These are phyloP conservation scores for Microchrysa polita DNA, from an alignment of 2,888 invertebrate species.

Conservation along the genomic window DNA sequence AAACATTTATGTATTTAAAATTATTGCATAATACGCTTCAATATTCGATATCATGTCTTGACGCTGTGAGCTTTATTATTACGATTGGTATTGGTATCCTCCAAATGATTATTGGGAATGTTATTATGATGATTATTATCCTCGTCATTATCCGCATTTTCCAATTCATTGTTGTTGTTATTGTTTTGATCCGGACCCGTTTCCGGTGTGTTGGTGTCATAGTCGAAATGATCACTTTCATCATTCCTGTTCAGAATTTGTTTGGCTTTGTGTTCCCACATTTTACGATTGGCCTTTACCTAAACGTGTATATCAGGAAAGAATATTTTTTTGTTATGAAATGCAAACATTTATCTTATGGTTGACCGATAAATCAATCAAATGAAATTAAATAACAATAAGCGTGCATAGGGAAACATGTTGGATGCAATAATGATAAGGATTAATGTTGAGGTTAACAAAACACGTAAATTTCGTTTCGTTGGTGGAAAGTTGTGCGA, in stretches of 20 bases:
- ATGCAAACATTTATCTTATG: neutral
- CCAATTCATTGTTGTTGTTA: slow-evolving; percentile 46
- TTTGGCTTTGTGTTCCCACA: slow-evolving; percentile 65
- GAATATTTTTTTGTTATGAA: neutral
- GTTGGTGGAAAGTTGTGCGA: slow-evolving; percentile 5
- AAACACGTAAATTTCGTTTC: neutral
- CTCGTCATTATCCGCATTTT: slow-evolving; percentile 2
- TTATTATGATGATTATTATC: slow-evolving; percentile 46
- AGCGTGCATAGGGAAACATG: slow-evolving; percentile 17
- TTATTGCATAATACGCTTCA: slow-evolving; percentile 53
- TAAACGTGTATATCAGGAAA: slow-evolving; percentile 49
- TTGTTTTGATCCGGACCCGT: slow-evolving; percentile 48
- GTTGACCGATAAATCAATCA: neutral
- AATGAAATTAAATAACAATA: neutral
- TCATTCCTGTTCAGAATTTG: slow-evolving; percentile 58
- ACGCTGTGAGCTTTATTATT: slow-evolving; percentile 42
- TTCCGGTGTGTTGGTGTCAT: slow-evolving; percentile 53
- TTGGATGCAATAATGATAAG: slow-evolving; percentile 23
- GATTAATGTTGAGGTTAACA: neutral
- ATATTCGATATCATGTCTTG: slow-evolving; percentile 54
- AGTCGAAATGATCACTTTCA: slow-evolving; percentile 55
- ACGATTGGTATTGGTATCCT: slow-evolving; percentile 1
- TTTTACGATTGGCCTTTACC: slow-evolving; percentile 64
- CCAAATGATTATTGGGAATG: slow-evolving; percentile 46
- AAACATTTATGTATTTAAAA: slow-evolving; percentile 13